phyloP scores from a whole-genome alignment of 2,888 invertebrate genomes.

The Halocaridina rubra region DNA sequence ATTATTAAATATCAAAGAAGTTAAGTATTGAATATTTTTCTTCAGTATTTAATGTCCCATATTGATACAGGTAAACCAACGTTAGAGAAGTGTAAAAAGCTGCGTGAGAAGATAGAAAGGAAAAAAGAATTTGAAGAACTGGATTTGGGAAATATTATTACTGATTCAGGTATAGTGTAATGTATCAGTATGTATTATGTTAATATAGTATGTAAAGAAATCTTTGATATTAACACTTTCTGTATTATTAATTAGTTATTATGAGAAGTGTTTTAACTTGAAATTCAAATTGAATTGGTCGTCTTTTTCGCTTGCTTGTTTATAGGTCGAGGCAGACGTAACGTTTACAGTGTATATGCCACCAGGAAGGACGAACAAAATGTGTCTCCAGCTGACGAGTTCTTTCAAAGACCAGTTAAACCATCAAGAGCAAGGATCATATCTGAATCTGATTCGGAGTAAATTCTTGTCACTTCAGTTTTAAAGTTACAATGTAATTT shows the following conservation, averaged over 20 bases:
- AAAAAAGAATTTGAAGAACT: conserved; percentile 63
- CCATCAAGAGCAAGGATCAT: neutral
- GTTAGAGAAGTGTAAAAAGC: conserved; percentile 62
- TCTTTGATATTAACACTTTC: neutral
- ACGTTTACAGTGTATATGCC: conserved; percentile 13
- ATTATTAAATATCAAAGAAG: neutral
- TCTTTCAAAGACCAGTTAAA: neutral
- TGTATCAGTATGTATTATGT: neutral
- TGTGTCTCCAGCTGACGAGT: neutral
- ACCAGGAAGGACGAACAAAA: too few species aligned
- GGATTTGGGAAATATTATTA: conserved; percentile 63
- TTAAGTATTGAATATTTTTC: neutral
- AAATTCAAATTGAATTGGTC: neutral
- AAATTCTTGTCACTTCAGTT: too few species aligned
- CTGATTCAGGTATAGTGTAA: conserved; percentile 30
- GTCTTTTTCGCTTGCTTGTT: neutral
- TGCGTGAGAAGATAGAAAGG: conserved; percentile 59
- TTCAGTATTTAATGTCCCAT: neutral
- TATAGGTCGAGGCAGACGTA: conserved; percentile 31
- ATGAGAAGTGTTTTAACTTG: neutral
- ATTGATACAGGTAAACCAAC: conserved; percentile 64
- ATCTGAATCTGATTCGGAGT: conserved; percentile 17
- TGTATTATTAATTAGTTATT: too few species aligned
- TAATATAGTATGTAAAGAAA: neutral
- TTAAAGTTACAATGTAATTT: too few species aligned